Conservation (phyloP, 2,113 vertebrate genomes). For the Channa maculata region DNA sequence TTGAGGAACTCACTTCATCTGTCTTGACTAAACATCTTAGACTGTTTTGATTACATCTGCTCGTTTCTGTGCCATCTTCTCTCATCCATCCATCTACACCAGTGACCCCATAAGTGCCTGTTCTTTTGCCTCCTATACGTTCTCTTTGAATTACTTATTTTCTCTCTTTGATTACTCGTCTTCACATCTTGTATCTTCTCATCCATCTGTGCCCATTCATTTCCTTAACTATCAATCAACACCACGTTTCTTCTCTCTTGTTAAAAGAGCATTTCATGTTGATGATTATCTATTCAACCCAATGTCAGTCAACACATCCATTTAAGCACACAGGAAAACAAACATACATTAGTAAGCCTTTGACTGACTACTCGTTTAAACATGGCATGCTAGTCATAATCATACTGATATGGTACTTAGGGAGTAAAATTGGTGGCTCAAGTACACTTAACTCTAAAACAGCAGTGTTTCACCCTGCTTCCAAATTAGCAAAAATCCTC, state of each 20-base stretch:
- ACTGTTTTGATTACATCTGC: conserved; percentile 37
- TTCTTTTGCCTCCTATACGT: conserved; percentile 16
- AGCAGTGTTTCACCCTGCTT: not conserved
- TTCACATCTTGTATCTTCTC: conserved; percentile 22
- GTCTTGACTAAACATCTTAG: conserved; percentile 40
- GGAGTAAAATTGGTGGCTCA: not conserved
- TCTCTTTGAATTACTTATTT: conserved; percentile 31
- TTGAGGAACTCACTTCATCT: conserved; percentile 47
- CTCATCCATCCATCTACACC: conserved; percentile 41
- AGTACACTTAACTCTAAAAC: not conserved
- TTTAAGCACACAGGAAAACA: conserved; percentile 2
- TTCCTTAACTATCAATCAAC: conserved; percentile 42
- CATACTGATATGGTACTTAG: not conserved
- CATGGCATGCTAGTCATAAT: not conserved
- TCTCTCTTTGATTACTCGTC: conserved; percentile 39
- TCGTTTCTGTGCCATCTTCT: conserved; percentile 19
- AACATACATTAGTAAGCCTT: not conserved
- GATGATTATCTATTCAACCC: conserved; percentile 12
- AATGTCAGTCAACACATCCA: conserved; percentile 18
- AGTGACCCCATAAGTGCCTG: conserved; percentile 31
- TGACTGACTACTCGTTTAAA: not conserved
- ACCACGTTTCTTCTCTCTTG: conserved; percentile 12
- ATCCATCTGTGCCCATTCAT: conserved; percentile 27
- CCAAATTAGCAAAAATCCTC: conserved; percentile 7
- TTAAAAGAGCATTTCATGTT: conserved; percentile 3